Evolutionary conservation across 2,797 vertebrate species (phyloP).

Genomic region (Pipistrellus kuhlii): DNA sequence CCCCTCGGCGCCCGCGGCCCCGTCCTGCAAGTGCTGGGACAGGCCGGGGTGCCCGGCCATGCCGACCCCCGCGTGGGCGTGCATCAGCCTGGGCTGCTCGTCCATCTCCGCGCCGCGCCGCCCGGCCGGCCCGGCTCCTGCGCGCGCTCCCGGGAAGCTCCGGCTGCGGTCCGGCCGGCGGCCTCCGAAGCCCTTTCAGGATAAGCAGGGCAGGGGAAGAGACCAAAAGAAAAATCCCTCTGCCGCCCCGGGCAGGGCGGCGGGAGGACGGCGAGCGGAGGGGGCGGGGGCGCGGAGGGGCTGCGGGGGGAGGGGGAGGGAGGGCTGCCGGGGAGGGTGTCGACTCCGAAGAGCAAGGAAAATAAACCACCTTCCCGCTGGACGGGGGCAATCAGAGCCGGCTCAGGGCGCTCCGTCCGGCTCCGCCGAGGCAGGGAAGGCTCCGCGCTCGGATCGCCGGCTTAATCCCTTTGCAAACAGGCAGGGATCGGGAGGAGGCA

Average conservation of each 20-base stretch:
- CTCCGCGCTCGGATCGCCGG: slow-evolving; percentile 76
- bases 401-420: slow-evolving; percentile 71
- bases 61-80: slow-evolving; percentile 95
- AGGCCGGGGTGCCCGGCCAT: slow-evolving; percentile 97
- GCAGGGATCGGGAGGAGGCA: slow-evolving; percentile 78
- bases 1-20: slow-evolving; percentile 92
- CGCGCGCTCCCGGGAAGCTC: slow-evolving; percentile 65
- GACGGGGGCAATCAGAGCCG: slow-evolving; percentile 72
- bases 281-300: slow-evolving; percentile 65
- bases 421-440: slow-evolving; percentile 75
- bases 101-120: slow-evolving; percentile 91
- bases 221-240: slow-evolving; percentile 76
- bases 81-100: slow-evolving; percentile 97
- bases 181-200: slow-evolving; percentile 82
- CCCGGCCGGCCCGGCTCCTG: slow-evolving; percentile 70
- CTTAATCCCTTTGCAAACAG: slow-evolving; percentile 80
- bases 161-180: slow-evolving; percentile 77
- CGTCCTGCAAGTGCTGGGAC: slow-evolving; percentile 96
- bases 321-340: slow-evolving; percentile 66
- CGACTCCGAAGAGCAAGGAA: slow-evolving; percentile 76
- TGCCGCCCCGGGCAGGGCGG: slow-evolving; percentile 76
- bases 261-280: slow-evolving; percentile 71
- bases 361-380: slow-evolving; percentile 77
- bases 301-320: slow-evolving; percentile 69
- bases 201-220: slow-evolving; percentile 76